Percentiles rank a stretch among this genome's conserved stretches.
Evolutionary conservation across 1,140 invertebrate genomes (phyloP).

Genomic region (Proales similis): DNA sequence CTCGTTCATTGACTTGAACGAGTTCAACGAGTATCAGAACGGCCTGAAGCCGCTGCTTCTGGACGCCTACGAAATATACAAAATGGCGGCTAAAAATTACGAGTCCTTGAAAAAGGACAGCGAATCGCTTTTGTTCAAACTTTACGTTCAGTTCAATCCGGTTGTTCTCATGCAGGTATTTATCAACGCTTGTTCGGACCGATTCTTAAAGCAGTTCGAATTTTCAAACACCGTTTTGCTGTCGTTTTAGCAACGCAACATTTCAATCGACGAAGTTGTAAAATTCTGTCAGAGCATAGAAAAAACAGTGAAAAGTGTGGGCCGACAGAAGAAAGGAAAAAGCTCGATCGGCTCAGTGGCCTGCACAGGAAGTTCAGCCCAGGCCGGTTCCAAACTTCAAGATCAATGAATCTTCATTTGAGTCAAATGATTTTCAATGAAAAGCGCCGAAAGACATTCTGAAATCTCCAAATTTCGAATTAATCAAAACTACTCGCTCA

Average conservation of each 20-base stretch:
- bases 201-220: not conserved
- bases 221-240: too few relatives aligned
- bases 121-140: conserved; percentile 3
- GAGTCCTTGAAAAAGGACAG: conserved; percentile 16
- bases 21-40: conserved; percentile 29
- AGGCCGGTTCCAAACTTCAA: too few relatives aligned
- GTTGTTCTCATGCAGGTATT: conserved; percentile 10
- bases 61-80: conserved; percentile 17
- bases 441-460: too few relatives aligned
- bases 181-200: not conserved
- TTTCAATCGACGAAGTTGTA: not conserved
- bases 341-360: too few relatives aligned
- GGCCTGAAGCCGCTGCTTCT: conserved; percentile 10
- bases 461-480: too few relatives aligned
- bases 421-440: too few relatives aligned
- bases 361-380: too few relatives aligned
- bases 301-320: not conserved
- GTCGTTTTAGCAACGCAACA: not conserved
- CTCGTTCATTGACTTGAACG: conserved; percentile 13
- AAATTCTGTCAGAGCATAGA: not conserved
- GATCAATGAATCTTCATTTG: too few relatives aligned
- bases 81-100: conserved; percentile 7
- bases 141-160: conserved; percentile 31
- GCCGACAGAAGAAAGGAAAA: too few relatives aligned
- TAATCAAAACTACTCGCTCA: too few relatives aligned